These are phyloP conservation scores for Phylloscopus collybita DNA, from an alignment of 2,797 vertebrate genomes.

Conservation along the genomic window DNA sequence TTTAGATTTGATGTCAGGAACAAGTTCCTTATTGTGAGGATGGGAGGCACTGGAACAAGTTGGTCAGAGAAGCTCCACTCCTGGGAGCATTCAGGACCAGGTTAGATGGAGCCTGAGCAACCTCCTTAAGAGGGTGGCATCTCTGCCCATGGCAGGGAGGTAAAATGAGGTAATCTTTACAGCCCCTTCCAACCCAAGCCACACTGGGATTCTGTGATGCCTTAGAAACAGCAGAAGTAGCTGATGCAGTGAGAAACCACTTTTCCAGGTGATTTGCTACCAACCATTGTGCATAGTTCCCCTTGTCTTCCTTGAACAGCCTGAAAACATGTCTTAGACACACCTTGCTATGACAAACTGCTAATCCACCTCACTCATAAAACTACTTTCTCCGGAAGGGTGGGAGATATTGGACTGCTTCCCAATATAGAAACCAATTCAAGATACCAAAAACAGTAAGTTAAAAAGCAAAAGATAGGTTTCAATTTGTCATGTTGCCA, in stretches of 20 bases:
- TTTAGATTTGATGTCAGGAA: not conserved
- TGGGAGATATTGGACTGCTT: not conserved
- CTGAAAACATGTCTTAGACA: not conserved
- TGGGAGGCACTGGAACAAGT: not conserved
- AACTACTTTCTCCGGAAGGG: not conserved
- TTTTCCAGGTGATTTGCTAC: not conserved
- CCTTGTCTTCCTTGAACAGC: not conserved
- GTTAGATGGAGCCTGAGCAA: not conserved
- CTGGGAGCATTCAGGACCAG: not conserved
- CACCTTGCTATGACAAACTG: not conserved
- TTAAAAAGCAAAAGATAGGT: not conserved
- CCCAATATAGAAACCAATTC: not conserved
- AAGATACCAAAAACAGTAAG: not conserved
- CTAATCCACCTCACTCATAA: not conserved
- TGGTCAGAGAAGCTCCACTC: not conserved
- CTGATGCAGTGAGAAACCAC: not conserved
- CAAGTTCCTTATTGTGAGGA: not conserved
- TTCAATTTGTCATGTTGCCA: not conserved
- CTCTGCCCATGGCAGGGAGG: not conserved
- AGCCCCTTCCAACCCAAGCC: not conserved
- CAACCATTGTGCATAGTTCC: not conserved
- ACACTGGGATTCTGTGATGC: not conserved
- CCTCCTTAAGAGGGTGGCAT: not conserved
- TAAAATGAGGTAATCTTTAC: accelerated
- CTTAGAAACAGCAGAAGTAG: not conserved